Conservation (phyloP, 2,797 vertebrate genomes). For the Syndactyla subalaris region DNA sequence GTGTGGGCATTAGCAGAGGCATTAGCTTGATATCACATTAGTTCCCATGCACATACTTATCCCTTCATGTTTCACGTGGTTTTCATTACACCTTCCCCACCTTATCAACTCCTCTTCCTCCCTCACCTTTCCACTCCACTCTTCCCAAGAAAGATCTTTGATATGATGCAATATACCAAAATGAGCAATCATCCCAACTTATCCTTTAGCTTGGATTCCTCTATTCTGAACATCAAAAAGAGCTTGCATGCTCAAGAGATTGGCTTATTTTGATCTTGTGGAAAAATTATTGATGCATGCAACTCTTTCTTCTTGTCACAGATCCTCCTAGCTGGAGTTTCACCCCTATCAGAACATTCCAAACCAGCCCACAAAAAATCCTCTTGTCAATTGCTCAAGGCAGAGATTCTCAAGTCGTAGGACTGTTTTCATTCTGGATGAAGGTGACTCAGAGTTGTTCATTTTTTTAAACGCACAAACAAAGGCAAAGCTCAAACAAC, state of each 20-base stretch:
- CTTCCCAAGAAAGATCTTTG: not conserved
- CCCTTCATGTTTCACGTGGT: not conserved
- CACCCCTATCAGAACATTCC: not conserved
- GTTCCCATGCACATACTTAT: not conserved
- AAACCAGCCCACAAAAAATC: not conserved
- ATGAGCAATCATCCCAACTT: not conserved
- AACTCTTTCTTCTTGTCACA: not conserved
- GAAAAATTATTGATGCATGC: not conserved
- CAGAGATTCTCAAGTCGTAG: not conserved
- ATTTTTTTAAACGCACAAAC: not conserved
- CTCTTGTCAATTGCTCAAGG: not conserved
- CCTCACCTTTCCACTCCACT: not conserved
- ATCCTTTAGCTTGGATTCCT: not conserved
- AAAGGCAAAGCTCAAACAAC: not conserved
- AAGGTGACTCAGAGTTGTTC: not conserved
- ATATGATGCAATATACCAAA: not conserved
- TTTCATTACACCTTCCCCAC: not conserved
- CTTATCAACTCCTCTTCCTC: not conserved
- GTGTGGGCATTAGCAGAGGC: not conserved
- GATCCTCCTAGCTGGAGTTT: not conserved
- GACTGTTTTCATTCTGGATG: not conserved
- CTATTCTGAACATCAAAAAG: not conserved
- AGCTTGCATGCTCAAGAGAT: not conserved
- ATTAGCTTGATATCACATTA: accelerated
- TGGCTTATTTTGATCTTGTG: not conserved